phyloP scores from a whole-genome alignment of 2,113 vertebrate species.

The Eonycteris spelaea region DNA sequence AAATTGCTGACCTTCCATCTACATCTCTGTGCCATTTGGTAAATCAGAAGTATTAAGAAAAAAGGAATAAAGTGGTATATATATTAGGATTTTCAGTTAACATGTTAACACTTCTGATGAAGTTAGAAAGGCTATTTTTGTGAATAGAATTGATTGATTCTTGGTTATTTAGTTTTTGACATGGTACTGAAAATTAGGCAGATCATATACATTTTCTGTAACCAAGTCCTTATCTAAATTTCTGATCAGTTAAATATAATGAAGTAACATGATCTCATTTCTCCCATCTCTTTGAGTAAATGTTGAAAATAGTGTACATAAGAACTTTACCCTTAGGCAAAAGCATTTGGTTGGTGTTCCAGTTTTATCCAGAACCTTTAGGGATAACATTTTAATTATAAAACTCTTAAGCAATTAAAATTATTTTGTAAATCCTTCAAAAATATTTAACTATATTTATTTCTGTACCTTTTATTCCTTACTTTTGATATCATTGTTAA shows the following conservation, averaged over 20 bases:
- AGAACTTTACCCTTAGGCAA: neutral
- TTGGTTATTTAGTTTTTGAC: neutral
- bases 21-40: neutral
- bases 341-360: neutral
- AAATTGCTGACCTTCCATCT: neutral
- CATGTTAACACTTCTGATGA: neutral
- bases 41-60: neutral
- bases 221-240: neutral
- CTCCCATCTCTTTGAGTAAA: neutral
- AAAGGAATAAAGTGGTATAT: neutral
- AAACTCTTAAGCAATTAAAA: neutral
- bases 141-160: neutral
- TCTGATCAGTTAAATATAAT: neutral
- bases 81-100: neutral
- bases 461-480: neutral
- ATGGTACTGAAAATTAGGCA: neutral
- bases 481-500: neutral
- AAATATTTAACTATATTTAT: neutral
- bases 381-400: neutral
- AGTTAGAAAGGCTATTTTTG: neutral
- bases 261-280: neutral
- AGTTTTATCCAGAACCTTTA: neutral
- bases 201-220: neutral
- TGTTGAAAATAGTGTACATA: neutral
- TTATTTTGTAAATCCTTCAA: neutral